These are phyloP conservation scores for Orientallactaga sibirica DNA, from an alignment of 2,797 vertebrate species.

Conservation along the genomic window DNA sequence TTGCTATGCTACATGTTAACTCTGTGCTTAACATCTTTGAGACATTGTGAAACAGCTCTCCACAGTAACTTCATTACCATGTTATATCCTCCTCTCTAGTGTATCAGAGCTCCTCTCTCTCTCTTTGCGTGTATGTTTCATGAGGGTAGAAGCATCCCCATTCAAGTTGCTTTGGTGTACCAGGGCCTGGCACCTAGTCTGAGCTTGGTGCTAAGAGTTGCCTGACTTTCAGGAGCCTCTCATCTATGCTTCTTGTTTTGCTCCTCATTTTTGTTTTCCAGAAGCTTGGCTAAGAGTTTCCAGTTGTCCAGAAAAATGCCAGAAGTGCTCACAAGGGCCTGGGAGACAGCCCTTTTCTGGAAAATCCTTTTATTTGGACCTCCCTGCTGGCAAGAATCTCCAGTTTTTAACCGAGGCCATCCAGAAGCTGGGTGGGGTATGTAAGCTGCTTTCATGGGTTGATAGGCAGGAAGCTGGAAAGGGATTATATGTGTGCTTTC, in stretches of 20 bases:
- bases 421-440: slow-evolving; percentile 91
- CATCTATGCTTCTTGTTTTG: not conserved
- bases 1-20: too few species aligned
- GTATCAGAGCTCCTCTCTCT: not conserved
- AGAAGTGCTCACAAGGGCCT: slow-evolving; percentile 65
- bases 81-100: too few species aligned
- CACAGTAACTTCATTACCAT: too few species aligned
- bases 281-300: not conserved
- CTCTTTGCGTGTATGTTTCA: not conserved
- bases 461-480: not conserved
- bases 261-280: not conserved
- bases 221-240: not conserved
- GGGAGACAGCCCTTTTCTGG: slow-evolving; percentile 89
- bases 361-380: slow-evolving; percentile 93
- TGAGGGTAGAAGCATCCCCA: not conserved
- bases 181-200: accelerated
- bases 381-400: slow-evolving; percentile 89
- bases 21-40: too few species aligned
- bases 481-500: not conserved
- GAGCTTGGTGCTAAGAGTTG: accelerated
- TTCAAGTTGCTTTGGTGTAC: not conserved
- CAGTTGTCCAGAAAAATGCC: slow-evolving; percentile 39
- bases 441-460: slow-evolving; percentile 56
- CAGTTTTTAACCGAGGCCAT: slow-evolving; percentile 89
- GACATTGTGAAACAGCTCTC: too few species aligned